Percentiles rank a stretch among this genome's conserved stretches.
These are phyloP conservation scores for Yoshiicerus persimilis DNA, from an alignment of 1,140 invertebrate genomes.

Conservation along the genomic window DNA sequence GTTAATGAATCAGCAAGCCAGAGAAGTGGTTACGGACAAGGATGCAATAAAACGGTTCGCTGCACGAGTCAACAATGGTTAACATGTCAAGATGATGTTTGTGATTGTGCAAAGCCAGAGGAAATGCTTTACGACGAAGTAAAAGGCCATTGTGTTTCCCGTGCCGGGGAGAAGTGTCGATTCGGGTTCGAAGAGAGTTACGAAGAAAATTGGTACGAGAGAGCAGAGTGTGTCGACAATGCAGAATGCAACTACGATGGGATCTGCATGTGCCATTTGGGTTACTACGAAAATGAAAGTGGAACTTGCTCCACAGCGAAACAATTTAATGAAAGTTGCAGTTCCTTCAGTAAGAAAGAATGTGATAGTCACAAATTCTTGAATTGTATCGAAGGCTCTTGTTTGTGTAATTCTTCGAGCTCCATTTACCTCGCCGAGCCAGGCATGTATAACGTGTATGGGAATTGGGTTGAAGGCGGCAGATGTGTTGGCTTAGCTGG, in stretches of 20 bases:
- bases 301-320: not conserved
- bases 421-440: not conserved
- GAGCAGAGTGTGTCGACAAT: not conserved
- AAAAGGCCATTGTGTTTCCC: conserved; percentile 1
- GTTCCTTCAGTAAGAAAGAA: not conserved
- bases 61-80: conserved; percentile 9
- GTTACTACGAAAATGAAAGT: not conserved
- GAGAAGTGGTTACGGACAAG: not conserved
- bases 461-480: not conserved
- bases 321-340: not conserved
- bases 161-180: conserved; percentile 6
- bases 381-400: not conserved
- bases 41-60: not conserved
- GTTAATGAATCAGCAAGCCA: not conserved
- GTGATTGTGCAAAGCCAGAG: conserved; percentile 11
- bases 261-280: not conserved
- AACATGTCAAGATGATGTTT: conserved; percentile 16
- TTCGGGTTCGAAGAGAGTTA: not conserved
- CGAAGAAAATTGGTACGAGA: not conserved
- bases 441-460: not conserved
- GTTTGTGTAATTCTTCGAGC: not conserved
- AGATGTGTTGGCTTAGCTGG: not conserved
- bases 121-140: conserved; percentile 25
- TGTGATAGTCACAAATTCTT: not conserved
- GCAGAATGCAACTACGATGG: not conserved